Evolutionary conservation across 2,888 invertebrate genomes (phyloP), one percentile per base, ranked within the genome.

Genomic region (Leucoma salicis): DNA sequence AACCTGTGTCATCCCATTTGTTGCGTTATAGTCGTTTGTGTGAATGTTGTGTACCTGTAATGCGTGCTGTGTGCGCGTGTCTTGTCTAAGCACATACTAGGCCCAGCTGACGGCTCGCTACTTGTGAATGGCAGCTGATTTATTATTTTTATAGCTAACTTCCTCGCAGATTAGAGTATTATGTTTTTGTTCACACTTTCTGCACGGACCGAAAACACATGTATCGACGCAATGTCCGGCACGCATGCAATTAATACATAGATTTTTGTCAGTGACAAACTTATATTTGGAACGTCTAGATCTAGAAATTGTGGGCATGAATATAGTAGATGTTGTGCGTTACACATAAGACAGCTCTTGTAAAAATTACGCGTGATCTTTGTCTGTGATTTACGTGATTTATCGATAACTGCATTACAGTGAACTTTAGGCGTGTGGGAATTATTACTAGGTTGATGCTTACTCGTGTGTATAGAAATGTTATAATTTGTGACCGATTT

Each of bases 231-330:
- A 7, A 12, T 39, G 39, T 10, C 27, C 31, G 13, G 29, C 7
- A 12, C 29, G 16, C 10, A 38, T 13, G 8, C 38, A 39, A 32
- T 39, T 39, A 5, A 14, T 11, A 12, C 39, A 39, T 10, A 39
- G 11, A 8, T 31, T 8, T n/a, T 39, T 32, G 10, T 38, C 31
- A 2, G 11, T 15, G 4, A 38, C 31, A 11, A 38, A 21, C 14
- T 38, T 6, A n/a, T 24, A 13, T 13, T 13, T 18, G 21, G 14
- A 7, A 31, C 7, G 18, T 21, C 14, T 14, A 15, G 8, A 31
- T 38, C 38, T n/a, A 38, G 14, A 31, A 38, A 38, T 16, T 6
- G 3, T 21, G 31, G 38, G 14, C 38, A 38, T 2, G 38, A 21
- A 24, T 38, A 38, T 12, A 38, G 11, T 12, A 21, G 38, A 31